Percentiles rank a stretch among this genome's conserved stretches.
phyloP scores from a whole-genome alignment of 1,140 invertebrate genomes.

The Drosophila nigromelanica region DNA sequence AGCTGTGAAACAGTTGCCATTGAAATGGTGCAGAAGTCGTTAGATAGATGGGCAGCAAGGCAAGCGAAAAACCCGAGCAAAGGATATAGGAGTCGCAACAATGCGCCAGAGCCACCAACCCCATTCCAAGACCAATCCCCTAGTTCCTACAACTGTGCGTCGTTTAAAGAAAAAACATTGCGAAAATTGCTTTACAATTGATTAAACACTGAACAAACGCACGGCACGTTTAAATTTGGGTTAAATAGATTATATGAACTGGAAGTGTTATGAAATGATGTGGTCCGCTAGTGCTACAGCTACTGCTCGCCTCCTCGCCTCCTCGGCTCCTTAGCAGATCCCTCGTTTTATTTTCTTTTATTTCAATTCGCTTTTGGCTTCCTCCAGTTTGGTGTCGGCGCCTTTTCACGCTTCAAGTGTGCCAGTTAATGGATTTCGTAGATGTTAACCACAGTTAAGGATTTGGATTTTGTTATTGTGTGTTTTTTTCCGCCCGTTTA shows the following conservation, averaged over 20 bases:
- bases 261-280: constrained; percentile 81
- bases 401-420: constrained; percentile 52
- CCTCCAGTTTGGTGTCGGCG: constrained; percentile 11
- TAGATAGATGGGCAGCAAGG: constrained; percentile 68
- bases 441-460: constrained; percentile 55
- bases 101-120: constrained; percentile 26
- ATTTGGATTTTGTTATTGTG: constrained; percentile 31
- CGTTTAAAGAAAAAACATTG: constrained; percentile 79
- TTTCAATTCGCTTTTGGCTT: constrained; percentile 33
- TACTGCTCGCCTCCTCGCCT: constrained; percentile 42
- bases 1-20: constrained; percentile 80
- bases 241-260: constrained; percentile 82
- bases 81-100: constrained; percentile 33
- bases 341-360: constrained; percentile 36
- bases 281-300: constrained; percentile 54
- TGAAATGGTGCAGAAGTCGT: constrained; percentile 79
- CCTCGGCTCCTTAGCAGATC: constrained; percentile 38
- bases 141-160: constrained; percentile 25
- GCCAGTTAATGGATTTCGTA: constrained; percentile 50
- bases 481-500: constrained; percentile 13
- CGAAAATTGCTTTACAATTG: constrained; percentile 81
- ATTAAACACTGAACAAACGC: constrained; percentile 78
- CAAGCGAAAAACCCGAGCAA: constrained; percentile 16
- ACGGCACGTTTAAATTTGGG: constrained; percentile 80
- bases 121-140: constrained; percentile 29